These are phyloP conservation scores for Brienomyrus brachyistius DNA, from an alignment of 2,113 vertebrate genomes.

Conservation along the genomic window DNA sequence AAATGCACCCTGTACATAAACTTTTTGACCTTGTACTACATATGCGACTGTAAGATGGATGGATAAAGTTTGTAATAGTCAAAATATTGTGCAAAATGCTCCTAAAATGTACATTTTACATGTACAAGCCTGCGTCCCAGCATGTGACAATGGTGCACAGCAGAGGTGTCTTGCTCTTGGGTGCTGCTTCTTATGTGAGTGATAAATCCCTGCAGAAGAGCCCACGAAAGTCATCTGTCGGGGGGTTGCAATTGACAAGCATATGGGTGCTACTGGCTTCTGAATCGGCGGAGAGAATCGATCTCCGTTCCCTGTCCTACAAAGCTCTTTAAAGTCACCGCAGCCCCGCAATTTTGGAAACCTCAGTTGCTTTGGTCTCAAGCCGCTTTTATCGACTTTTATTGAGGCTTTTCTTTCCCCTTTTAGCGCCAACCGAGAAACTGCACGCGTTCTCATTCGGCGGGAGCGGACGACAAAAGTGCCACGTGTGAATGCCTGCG, in stretches of 20 bases:
- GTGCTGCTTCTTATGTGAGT: background rate
- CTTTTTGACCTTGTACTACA: background rate
- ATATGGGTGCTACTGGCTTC: background rate
- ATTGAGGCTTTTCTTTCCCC: background rate
- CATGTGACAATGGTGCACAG: background rate
- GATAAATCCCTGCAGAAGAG: background rate
- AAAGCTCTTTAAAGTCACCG: background rate
- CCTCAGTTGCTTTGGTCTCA: background rate
- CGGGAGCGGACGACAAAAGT: background rate
- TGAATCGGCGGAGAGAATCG: background rate
- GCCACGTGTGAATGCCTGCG: background rate
- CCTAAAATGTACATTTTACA: background rate
- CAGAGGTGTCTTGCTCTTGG: background rate
- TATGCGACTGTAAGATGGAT: background rate
- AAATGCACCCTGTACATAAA: background rate
- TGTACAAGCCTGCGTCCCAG: background rate
- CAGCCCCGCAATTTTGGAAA: background rate
- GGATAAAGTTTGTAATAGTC: background rate
- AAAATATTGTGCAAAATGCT: background rate
- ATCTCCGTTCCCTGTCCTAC: background rate
- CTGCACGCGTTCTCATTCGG: background rate
- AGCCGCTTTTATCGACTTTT: background rate
- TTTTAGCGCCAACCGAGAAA: background rate
- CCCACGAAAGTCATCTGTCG: background rate
- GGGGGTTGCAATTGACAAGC: background rate